Evolutionary conservation across 2,113 vertebrate genomes (phyloP).

Genomic region (Sapajus apella): DNA sequence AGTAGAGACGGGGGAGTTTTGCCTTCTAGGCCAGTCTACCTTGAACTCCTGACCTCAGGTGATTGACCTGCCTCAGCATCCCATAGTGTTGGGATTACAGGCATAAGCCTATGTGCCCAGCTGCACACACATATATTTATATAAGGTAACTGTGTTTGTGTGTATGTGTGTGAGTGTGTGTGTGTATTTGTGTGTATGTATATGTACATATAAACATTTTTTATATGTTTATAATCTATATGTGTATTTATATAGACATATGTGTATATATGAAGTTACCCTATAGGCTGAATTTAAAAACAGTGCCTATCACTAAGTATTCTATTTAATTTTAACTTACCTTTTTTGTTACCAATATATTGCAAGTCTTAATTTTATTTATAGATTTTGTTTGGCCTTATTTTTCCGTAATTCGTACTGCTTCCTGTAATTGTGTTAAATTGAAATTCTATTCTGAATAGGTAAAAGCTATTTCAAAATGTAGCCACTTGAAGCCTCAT

Average conservation of each 20-base stretch:
- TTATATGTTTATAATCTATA: not conserved
- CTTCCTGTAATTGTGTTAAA: not conserved
- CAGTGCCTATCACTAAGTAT: not conserved
- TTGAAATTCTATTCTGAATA: conserved; percentile 7
- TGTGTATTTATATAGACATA: not conserved
- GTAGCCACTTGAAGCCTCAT: not conserved
- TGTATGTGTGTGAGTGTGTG: fast-evolving
- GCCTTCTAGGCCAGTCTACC: too few species aligned
- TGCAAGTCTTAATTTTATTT: not conserved
- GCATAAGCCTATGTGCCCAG: too few species aligned
- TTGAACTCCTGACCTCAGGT: too few species aligned
- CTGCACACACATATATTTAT: too few species aligned
- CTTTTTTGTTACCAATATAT: not conserved
- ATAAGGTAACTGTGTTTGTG: not conserved
- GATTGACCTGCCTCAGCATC: too few species aligned
- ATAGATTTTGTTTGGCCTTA: not conserved
- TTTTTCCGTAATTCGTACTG: not conserved
- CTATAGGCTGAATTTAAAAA: not conserved
- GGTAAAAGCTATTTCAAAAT: not conserved
- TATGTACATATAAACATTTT: not conserved
- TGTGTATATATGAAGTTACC: not conserved
- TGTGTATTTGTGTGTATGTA: not conserved
- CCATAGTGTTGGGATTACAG: too few species aligned
- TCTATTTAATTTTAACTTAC: not conserved
- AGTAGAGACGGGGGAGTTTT: too few species aligned